A percentile compares a stretch with the other conserved stretches of the same genome.
phyloP scores from a whole-genome alignment of 2,888 invertebrate genomes.

The Ptychoptera albimana region DNA sequence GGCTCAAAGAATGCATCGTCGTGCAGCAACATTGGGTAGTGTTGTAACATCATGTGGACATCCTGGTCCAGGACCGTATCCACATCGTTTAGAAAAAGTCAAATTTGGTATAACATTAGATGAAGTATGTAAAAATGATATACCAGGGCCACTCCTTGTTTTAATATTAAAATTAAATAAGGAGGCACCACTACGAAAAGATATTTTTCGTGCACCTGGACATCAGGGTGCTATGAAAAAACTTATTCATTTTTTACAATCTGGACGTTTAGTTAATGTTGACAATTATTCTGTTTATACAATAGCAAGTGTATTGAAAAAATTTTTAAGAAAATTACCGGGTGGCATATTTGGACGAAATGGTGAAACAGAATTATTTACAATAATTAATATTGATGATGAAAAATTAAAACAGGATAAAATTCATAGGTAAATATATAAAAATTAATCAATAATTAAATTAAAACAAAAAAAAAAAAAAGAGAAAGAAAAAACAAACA shows the following conservation, averaged over 20 bases:
- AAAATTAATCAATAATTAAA: background rate
- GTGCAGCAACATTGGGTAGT: constrained; percentile 79
- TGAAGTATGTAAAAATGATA: constrained; percentile 89
- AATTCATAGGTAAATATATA: constrained; percentile 74
- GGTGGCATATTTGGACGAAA: constrained; percentile 90
- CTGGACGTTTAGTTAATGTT: constrained; percentile 78
- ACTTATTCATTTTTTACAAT: constrained; percentile 77
- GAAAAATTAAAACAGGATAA: constrained; percentile 75
- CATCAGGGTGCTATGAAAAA: constrained; percentile 92
- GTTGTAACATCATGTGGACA: constrained; percentile 86
- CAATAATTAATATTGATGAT: constrained; percentile 69
- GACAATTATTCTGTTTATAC: constrained; percentile 95
- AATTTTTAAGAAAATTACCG: constrained; percentile 91
- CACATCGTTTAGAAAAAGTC: constrained; percentile 76
- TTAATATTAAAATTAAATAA: constrained; percentile 86
- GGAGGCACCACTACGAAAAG: constrained; percentile 82
- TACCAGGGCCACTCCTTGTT: constrained; percentile 83
- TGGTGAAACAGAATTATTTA: constrained; percentile 79
- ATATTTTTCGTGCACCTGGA: constrained; percentile 89
- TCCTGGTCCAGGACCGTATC: constrained; percentile 62
- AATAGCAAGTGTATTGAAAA: constrained; percentile 94
- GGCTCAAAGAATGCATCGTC: constrained; percentile 82
- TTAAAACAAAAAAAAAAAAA: no score
- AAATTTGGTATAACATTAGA: constrained; percentile 86
- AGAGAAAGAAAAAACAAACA: no score